phyloP scores from a whole-genome alignment of 2,888 invertebrate species.

The Rhimphoctona megacephalus region DNA sequence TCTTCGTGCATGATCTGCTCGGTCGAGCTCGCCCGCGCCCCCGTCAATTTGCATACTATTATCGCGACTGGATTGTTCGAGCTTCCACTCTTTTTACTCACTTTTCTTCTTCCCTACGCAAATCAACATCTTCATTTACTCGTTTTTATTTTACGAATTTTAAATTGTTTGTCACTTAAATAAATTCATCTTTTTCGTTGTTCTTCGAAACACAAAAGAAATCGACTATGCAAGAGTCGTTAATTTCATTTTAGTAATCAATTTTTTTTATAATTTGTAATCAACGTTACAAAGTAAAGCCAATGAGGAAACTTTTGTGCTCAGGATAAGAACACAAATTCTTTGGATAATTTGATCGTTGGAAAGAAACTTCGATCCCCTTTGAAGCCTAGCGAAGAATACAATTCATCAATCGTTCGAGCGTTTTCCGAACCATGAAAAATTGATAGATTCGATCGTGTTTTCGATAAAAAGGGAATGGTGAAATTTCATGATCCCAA shows the following conservation, averaged over 20 bases:
- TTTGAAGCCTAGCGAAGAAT: conserved; percentile 5
- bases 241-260: not conserved
- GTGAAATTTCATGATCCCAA: conserved; percentile 17
- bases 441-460: conserved; percentile 28
- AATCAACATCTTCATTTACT: conserved; percentile 39
- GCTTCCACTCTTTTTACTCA: conserved; percentile 51
- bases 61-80: conserved; percentile 67
- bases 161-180: conserved; percentile 43
- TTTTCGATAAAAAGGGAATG: conserved; percentile 38
- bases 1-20: conserved; percentile 47
- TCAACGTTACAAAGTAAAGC: not conserved
- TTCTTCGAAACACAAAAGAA: not conserved
- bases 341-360: not conserved
- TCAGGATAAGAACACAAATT: not conserved
- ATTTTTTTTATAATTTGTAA: not conserved
- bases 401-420: conserved; percentile 27
- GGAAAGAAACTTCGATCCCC: conserved; percentile 14
- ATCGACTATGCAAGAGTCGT: not conserved
- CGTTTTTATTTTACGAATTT: conserved; percentile 40
- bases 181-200: not conserved
- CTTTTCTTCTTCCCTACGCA: conserved; percentile 24
- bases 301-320: not conserved
- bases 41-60: conserved; percentile 79
- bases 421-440: conserved; percentile 33
- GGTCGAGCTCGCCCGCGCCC: conserved; percentile 56